phyloP scores from a whole-genome alignment of 2,113 vertebrate genomes.

The human region GRCh38 chr16:20029001-20029500 shows the following conservation, averaged over 20 bases:
- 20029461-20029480: constrained; percentile 78
- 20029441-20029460: constrained; percentile 78
- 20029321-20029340: constrained; percentile 67
- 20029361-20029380: constrained; percentile 74
- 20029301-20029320: constrained; percentile 69
- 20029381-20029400: constrained; percentile 75
- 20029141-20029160: constrained; percentile 62
- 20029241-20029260: constrained; percentile 66
- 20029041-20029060: constrained; percentile 67
- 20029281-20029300: constrained; percentile 72
- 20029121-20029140: constrained; percentile 27
- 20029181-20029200: constrained; percentile 54
- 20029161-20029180: constrained; percentile 77
- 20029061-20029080: constrained; percentile 47
- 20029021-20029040: constrained; percentile 67
- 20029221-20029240: constrained; percentile 66
- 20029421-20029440: constrained; percentile 74
- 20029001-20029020: constrained; percentile 53
- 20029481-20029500: constrained; percentile 58
- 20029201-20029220: constrained; percentile 39
- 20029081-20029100: constrained; percentile 26
- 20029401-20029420: constrained; percentile 83
- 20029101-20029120: constrained; percentile 50
- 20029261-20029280: constrained; percentile 61
- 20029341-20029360: constrained; percentile 72